A percentile compares a stretch with the other conserved stretches of the same genome.
phyloP scores from a whole-genome alignment of 2,888 invertebrate species.

The Drosophila rubida region DNA sequence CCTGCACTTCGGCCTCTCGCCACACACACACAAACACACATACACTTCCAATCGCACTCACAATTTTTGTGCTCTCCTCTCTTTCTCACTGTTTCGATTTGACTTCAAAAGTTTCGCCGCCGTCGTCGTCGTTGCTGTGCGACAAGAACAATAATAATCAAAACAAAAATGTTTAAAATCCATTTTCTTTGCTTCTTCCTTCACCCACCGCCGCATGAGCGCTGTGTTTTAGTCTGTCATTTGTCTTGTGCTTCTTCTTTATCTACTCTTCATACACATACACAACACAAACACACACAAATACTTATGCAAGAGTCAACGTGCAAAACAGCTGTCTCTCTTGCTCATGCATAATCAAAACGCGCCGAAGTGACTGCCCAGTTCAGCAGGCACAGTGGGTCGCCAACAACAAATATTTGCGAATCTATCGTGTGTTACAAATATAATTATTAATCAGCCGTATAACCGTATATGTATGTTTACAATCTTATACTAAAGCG shows the following conservation, averaged over 20 bases:
- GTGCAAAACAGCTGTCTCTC: constrained; percentile 72
- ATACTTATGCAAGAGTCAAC: constrained; percentile 49
- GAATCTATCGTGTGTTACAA: too few relatives aligned
- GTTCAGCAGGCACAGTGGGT: constrained; percentile 53
- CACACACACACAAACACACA: constrained; percentile 2
- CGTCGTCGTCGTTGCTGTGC: constrained; percentile 66
- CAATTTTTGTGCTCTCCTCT: constrained; percentile 9
- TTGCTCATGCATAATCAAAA: constrained; percentile 59
- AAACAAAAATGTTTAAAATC: constrained; percentile 82
- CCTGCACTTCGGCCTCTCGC: constrained; percentile 55
- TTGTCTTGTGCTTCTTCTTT: constrained; percentile 69
- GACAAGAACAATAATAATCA: constrained; percentile 81
- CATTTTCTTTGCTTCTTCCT: constrained; percentile 73
- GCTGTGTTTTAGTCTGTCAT: constrained; percentile 66
- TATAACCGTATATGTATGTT: too few relatives aligned
- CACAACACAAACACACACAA: constrained; percentile 16
- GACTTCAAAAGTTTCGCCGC: constrained; percentile 62
- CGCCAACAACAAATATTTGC: not conserved
- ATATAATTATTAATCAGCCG: too few relatives aligned
- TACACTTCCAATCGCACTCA: constrained; percentile 9
- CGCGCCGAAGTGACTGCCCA: constrained; percentile 45
- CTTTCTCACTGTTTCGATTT: constrained; percentile 27
- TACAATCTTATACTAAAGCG: too few relatives aligned
- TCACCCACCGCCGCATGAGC: constrained; percentile 58
- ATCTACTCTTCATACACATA: constrained; percentile 42